Evolutionary conservation across 2,797 vertebrate species (phyloP).

Genomic region (Pteronotus mesoamericanus): DNA sequence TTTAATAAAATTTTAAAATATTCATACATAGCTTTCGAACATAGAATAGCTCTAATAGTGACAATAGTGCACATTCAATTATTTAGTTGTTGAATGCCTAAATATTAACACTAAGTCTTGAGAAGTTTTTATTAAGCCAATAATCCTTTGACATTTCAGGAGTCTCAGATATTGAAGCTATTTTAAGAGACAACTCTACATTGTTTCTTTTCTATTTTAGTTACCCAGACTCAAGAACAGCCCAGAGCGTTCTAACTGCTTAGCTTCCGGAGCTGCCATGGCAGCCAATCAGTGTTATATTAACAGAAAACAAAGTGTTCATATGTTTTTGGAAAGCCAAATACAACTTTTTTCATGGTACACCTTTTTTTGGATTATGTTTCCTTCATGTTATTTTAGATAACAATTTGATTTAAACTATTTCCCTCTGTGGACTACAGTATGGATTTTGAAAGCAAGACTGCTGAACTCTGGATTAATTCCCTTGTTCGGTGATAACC

Average conservation of each 20-base stretch:
- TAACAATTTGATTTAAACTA: conserved; percentile 77
- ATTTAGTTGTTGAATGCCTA: conserved; percentile 41
- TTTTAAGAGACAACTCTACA: neutral
- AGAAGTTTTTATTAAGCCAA: conserved; percentile 47
- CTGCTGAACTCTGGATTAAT: conserved; percentile 63
- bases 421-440: conserved; percentile 40
- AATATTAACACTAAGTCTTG: conserved; percentile 48
- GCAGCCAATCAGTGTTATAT: conserved; percentile 66
- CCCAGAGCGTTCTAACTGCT: conserved; percentile 56
- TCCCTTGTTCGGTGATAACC: conserved; percentile 63
- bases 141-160: conserved; percentile 17
- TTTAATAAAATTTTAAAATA: neutral
- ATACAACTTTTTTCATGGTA: conserved; percentile 68
- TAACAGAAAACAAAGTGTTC: conserved; percentile 58
- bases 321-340: conserved; percentile 63
- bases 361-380: conserved; percentile 62
- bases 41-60: neutral
- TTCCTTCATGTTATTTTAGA: conserved; percentile 74
- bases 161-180: conserved; percentile 44
- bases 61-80: conserved; percentile 25
- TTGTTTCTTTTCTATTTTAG: conserved; percentile 50
- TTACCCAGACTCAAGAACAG: conserved; percentile 48
- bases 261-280: conserved; percentile 38
- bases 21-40: neutral
- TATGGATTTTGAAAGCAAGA: conserved; percentile 57